These are phyloP conservation scores for Pterocles burchelli DNA, from an alignment of 2,113 vertebrate genomes.

Conservation along the genomic window DNA sequence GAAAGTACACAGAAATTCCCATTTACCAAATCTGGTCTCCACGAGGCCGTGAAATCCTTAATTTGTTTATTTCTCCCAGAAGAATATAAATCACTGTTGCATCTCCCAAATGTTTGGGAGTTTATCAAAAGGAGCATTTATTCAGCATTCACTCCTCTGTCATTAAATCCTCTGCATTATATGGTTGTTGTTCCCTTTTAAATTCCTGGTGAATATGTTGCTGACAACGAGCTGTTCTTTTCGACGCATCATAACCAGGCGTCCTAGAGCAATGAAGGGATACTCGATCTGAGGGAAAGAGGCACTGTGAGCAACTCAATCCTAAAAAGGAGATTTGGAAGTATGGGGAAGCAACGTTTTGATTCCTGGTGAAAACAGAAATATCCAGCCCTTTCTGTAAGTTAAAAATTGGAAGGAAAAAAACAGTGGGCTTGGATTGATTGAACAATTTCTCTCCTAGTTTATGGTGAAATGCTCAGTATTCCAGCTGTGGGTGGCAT, in stretches of 20 bases:
- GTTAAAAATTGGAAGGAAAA: not conserved
- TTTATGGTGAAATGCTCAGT: not conserved
- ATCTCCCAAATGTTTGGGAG: conserved; percentile 63
- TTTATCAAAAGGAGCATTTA: conserved; percentile 52
- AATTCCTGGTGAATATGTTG: conserved; percentile 57
- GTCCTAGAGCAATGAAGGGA: not conserved
- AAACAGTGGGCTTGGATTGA: not conserved
- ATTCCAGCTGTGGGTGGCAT: not conserved
- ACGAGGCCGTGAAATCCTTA: conserved; percentile 37
- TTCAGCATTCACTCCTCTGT: conserved; percentile 31
- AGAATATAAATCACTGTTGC: conserved; percentile 62
- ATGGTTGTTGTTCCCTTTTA: conserved; percentile 51
- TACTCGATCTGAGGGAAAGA: not conserved
- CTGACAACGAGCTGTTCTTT: conserved; percentile 64
- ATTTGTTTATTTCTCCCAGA: conserved; percentile 60
- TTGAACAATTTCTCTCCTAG: not conserved
- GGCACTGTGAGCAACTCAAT: not conserved
- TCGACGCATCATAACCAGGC: conserved; percentile 8
- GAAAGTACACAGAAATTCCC: conserved; percentile 10
- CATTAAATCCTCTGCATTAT: conserved; percentile 62
- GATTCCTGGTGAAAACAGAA: not conserved
- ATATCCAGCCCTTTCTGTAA: not conserved
- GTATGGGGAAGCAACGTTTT: not conserved
- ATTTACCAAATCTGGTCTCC: conserved; percentile 21
- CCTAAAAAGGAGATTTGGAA: not conserved